Percentiles rank a stretch among this genome's conserved stretches.
These are phyloP conservation scores for Puma concolor DNA, from an alignment of 2,113 vertebrate genomes.

Conservation along the genomic window DNA sequence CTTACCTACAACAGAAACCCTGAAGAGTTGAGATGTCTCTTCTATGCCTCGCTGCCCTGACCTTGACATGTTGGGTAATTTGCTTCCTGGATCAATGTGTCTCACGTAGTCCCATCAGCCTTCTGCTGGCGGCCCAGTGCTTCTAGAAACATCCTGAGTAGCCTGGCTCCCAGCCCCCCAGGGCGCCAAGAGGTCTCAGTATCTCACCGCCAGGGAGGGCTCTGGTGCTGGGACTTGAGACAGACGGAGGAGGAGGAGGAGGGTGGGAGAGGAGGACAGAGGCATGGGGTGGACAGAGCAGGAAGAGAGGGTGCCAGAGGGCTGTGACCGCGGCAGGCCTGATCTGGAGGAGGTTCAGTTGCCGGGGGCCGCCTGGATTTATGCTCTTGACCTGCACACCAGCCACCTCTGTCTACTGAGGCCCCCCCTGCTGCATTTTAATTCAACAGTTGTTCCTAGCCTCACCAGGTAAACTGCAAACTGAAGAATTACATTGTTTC, in stretches of 20 bases:
- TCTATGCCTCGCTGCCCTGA: not conserved
- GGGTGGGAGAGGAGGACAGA: not conserved
- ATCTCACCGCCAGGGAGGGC: too few species aligned
- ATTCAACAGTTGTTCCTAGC: not conserved
- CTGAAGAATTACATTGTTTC: not conserved
- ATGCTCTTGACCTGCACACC: not conserved
- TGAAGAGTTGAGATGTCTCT: not conserved
- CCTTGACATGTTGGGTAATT: not conserved
- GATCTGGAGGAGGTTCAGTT: not conserved
- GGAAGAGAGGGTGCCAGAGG: not conserved
- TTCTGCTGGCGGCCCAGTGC: not conserved
- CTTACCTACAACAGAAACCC: not conserved
- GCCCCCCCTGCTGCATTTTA: not conserved
- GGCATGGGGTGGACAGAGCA: not conserved
- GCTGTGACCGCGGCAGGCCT: rapidly evolving
- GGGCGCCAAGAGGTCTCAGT: not conserved
- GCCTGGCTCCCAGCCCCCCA: too few species aligned
- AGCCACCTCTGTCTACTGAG: not conserved
- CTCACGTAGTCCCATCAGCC: not conserved
- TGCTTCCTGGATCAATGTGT: not conserved
- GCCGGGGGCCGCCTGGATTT: not conserved
- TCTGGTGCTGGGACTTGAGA: not conserved
- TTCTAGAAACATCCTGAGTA: not conserved
- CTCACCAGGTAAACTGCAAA: not conserved
- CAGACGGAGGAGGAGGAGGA: not conserved